Evolutionary conservation across 1,140 invertebrate genomes (phyloP).

Genomic region (Lepidurus apus): DNA sequence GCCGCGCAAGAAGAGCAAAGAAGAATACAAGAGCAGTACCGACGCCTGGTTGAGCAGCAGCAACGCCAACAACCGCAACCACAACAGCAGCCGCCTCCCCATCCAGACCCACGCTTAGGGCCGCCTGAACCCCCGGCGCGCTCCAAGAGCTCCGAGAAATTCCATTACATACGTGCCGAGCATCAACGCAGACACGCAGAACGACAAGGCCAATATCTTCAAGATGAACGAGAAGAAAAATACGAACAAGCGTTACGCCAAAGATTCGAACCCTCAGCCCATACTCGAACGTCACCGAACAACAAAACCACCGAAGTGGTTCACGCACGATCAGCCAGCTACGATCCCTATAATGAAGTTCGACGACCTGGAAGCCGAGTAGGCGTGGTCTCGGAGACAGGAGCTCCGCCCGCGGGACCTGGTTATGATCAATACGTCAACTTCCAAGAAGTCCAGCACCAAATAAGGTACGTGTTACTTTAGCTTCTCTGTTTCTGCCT

Average conservation of each 20-base stretch:
- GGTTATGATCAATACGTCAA: slow-evolving; percentile 73
- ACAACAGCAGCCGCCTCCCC: slow-evolving; percentile 38
- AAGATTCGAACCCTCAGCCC: slow-evolving; percentile 27
- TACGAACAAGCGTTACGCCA: slow-evolving; percentile 45
- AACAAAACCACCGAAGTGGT: slow-evolving; percentile 38
- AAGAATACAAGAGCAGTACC: slow-evolving; percentile 49
- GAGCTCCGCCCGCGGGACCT: slow-evolving; percentile 22
- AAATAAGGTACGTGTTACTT: slow-evolving; percentile 57
- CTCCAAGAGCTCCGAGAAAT: slow-evolving; percentile 44
- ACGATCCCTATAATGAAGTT: slow-evolving; percentile 47
- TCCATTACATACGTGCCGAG: slow-evolving; percentile 50
- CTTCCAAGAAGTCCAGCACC: slow-evolving; percentile 75
- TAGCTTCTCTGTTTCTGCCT: not conserved
- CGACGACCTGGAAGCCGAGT: slow-evolving; percentile 52
- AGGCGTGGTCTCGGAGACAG: slow-evolving; percentile 43
- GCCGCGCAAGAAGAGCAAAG: slow-evolving; percentile 43
- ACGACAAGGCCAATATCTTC: slow-evolving; percentile 49
- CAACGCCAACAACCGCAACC: slow-evolving; percentile 38
- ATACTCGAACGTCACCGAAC: slow-evolving; percentile 36
- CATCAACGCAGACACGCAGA: slow-evolving; percentile 53
- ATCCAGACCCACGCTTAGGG: slow-evolving; percentile 27
- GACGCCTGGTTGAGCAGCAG: slow-evolving; percentile 45
- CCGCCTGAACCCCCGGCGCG: slow-evolving; percentile 34
- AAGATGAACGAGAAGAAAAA: slow-evolving; percentile 48
- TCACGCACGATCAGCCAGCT: slow-evolving; percentile 48